Conservation (phyloP, 2,113 vertebrate genomes). For the Forbesichthys papilliferus region DNA sequence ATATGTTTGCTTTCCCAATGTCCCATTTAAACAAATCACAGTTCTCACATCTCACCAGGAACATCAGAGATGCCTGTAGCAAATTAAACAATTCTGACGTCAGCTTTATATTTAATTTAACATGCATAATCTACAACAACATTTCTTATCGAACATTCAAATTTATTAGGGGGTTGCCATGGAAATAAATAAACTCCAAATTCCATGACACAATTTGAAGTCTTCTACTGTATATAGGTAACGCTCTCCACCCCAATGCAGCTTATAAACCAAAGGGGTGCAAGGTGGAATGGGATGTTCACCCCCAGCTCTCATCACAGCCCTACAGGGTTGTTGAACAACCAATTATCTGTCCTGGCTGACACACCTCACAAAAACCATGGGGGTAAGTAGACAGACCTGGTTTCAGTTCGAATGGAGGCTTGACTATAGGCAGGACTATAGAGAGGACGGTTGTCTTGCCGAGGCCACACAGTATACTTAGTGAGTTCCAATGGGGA, state of each 20-base stretch:
- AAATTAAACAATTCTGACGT: background rate
- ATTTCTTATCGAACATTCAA: no score
- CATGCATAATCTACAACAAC: no score
- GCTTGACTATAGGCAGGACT: constrained; percentile 15
- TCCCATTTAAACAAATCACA: constrained; percentile 60
- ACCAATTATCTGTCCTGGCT: constrained; percentile 22
- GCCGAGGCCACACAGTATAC: constrained; percentile 35
- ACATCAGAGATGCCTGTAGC: constrained; percentile 47
- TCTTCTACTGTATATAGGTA: background rate
- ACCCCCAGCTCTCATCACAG: background rate
- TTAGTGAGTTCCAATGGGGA: constrained; percentile 33
- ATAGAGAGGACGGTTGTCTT: constrained; percentile 30
- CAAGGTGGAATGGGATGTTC: constrained; percentile 46
- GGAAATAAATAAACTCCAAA: constrained; percentile 18
- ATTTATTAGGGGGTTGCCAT: background rate
- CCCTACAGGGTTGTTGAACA: constrained; percentile 41
- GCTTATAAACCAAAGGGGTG: constrained; percentile 46
- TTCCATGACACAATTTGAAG: constrained; percentile 29
- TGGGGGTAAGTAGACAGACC: no score
- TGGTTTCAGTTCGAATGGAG: background rate
- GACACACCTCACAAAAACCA: constrained; percentile 30
- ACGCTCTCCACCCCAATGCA: constrained; percentile 23
- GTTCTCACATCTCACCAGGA: constrained; percentile 36
- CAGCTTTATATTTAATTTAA: constrained; percentile 44
- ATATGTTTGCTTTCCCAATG: constrained; percentile 62